Conservation (phyloP, 2,797 vertebrate species). For the Sebastes baramenuke region DNA sequence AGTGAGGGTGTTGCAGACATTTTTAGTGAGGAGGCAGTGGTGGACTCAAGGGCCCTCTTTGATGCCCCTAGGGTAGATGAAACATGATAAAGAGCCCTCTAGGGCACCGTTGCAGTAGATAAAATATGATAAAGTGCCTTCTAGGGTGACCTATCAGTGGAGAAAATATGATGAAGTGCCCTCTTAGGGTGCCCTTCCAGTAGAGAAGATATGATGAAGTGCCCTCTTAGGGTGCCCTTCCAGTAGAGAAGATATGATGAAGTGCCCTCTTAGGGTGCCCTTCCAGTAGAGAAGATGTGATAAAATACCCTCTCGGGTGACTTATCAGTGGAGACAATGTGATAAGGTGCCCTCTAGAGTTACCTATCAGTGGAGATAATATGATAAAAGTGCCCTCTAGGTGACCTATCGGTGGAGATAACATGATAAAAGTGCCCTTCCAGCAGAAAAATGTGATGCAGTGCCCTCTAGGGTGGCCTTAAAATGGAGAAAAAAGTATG, state of each 20-base stretch:
- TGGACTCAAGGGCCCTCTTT: not conserved
- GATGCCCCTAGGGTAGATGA: not conserved
- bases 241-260: too few species aligned
- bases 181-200: not conserved
- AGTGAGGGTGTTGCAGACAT: constrained; percentile 45
- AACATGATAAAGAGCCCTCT: not conserved
- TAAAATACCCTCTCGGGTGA: too few species aligned
- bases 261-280: too few species aligned
- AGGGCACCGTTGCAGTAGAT: not conserved
- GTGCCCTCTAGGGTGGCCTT: not conserved
- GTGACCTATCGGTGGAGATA: not conserved
- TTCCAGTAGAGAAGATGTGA: too few species aligned
- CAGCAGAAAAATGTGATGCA: not conserved
- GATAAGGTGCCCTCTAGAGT: too few species aligned
- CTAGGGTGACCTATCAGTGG: not conserved
- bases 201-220: too few species aligned
- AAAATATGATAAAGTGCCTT: not conserved
- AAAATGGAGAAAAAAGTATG: not conserved
- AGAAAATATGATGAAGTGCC: not conserved
- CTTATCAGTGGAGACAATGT: too few species aligned
- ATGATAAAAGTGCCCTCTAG: not conserved
- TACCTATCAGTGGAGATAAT: not conserved
- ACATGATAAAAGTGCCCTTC: not conserved
- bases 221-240: too few species aligned
- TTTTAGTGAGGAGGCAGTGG: not conserved